Evolutionary conservation across 92 coral and sea anemone genomes (phyloP).

Genomic region (Porites evermanni): DNA sequence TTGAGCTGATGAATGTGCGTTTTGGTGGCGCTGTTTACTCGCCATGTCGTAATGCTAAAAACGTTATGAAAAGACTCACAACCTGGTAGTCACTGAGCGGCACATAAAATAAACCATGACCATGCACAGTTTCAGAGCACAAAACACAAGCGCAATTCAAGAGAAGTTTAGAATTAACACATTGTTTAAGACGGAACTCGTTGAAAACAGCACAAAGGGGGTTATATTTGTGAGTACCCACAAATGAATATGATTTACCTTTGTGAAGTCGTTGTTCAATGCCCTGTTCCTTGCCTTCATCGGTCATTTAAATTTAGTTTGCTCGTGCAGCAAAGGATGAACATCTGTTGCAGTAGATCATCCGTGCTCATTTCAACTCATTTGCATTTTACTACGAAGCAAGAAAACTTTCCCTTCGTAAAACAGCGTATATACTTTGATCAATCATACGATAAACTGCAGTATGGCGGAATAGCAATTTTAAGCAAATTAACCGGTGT

Average conservation of each 20-base stretch:
- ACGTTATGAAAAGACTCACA: too few species aligned
- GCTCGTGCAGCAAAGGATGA: background rate
- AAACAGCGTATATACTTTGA: background rate
- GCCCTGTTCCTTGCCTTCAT: background rate
- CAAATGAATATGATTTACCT: background rate
- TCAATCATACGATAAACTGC: background rate
- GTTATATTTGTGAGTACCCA: background rate
- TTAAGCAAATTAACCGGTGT: background rate
- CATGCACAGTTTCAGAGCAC: background rate
- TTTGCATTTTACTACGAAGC: background rate
- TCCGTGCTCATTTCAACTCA: background rate
- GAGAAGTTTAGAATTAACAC: background rate
- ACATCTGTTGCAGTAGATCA: too few species aligned
- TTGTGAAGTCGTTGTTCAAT: background rate
- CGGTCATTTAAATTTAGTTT: background rate
- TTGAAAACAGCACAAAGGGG: background rate
- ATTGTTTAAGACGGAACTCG: background rate
- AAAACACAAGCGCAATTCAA: background rate
- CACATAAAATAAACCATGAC: background rate
- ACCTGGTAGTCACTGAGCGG: too few species aligned
- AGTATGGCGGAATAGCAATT: background rate
- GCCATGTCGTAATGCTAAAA: background rate
- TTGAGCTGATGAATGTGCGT: too few species aligned
- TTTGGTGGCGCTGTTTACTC: background rate
- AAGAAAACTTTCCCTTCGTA: background rate